phyloP scores from a whole-genome alignment of 1,140 invertebrate species.

The Bombus breviceps region DNA sequence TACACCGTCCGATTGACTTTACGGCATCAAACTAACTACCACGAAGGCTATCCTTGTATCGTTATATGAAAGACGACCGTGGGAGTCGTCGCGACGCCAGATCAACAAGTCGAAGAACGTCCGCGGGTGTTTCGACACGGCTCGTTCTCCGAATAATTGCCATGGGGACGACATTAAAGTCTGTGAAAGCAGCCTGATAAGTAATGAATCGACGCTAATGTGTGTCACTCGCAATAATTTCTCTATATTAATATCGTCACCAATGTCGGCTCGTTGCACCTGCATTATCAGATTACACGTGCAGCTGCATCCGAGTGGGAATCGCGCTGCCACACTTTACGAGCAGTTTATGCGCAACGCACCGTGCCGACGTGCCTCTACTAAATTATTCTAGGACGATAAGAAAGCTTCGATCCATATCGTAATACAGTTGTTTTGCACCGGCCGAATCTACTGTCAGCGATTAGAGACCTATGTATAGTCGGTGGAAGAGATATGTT shows the following conservation, averaged over 20 bases:
- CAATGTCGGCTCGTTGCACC: conserved; percentile 64
- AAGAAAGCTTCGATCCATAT: conserved; percentile 32
- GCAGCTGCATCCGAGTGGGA: conserved; percentile 60
- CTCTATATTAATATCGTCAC: conserved; percentile 64
- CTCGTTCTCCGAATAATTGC: conserved; percentile 11
- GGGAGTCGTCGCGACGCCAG: background rate
- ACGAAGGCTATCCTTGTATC: background rate
- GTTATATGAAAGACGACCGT: background rate
- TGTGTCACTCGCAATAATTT: conserved; percentile 58
- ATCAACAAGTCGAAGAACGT: background rate
- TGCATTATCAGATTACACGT: conserved; percentile 72
- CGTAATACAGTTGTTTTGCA: background rate
- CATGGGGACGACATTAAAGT: background rate
- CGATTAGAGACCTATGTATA: background rate
- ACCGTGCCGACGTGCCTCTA: conserved; percentile 22
- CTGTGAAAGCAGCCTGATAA: conserved; percentile 1
- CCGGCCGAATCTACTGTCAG: background rate
- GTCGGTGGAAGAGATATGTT: background rate
- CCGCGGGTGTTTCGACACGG: background rate
- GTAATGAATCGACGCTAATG: conserved; percentile 45
- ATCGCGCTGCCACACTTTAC: conserved; percentile 62
- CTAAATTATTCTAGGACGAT: conserved; percentile 57
- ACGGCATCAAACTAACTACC: too few relatives aligned
- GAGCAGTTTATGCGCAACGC: conserved; percentile 61
- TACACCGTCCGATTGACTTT: too few relatives aligned